Evolutionary conservation across 2,888 invertebrate species (phyloP).

Genomic region (Eupeodes luniger): DNA sequence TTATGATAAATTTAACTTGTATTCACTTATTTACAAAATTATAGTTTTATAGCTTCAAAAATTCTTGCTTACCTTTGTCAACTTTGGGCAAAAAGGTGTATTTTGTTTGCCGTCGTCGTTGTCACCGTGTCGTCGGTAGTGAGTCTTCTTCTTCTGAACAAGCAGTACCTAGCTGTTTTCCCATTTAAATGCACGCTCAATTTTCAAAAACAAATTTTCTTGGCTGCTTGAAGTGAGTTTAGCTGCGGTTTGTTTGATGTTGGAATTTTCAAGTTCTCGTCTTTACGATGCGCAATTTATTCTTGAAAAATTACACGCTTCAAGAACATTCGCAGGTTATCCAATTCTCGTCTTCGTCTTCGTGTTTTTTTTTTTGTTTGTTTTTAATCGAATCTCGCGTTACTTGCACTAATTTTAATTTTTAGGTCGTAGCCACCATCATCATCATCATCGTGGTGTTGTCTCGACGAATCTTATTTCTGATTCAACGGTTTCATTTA

Average conservation of each 20-base stretch:
- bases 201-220: background rate
- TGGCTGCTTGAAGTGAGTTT: background rate
- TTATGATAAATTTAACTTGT: background rate
- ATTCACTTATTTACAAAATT: background rate
- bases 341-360: background rate
- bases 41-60: background rate
- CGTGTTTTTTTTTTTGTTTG: background rate
- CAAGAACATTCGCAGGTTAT: background rate
- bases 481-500: slow-evolving; percentile 1
- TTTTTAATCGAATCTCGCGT: background rate
- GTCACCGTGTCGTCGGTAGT: no score
- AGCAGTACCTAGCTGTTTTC: background rate
- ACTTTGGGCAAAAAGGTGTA: background rate
- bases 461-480: slow-evolving; percentile 8
- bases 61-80: background rate
- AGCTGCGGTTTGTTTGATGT: slow-evolving; percentile 14
- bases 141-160: no score
- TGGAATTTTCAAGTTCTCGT: background rate
- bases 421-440: background rate
- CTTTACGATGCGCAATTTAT: background rate
- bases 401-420: background rate
- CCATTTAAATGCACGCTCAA: background rate
- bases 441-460: no score
- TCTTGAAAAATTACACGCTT: slow-evolving; percentile 6
- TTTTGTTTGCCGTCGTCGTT: background rate